These are phyloP conservation scores for Copsychus sechellarum DNA, from an alignment of 2,113 vertebrate genomes.

Conservation along the genomic window DNA sequence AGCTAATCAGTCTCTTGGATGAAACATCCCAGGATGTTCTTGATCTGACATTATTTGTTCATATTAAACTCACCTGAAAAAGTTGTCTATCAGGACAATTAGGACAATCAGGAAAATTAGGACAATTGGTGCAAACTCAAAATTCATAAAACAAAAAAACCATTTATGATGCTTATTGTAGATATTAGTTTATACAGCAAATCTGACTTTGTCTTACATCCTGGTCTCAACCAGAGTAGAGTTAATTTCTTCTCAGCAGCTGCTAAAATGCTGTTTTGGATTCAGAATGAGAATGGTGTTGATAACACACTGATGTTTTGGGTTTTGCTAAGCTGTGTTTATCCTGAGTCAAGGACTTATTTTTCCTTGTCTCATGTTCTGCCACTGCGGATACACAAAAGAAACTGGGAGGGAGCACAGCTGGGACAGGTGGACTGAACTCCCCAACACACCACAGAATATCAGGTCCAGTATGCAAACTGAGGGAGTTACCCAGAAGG, in stretches of 20 bases:
- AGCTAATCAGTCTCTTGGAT: background rate
- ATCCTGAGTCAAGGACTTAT: background rate
- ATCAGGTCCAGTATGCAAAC: background rate
- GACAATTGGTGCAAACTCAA: background rate
- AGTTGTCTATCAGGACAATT: background rate
- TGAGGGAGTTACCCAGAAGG: background rate
- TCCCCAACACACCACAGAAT: background rate
- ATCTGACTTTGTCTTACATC: background rate
- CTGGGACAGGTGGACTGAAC: background rate
- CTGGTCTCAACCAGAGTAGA: background rate
- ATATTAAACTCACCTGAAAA: background rate
- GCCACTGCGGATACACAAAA: background rate
- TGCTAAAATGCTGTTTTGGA: background rate
- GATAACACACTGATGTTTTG: background rate
- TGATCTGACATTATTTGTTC: background rate
- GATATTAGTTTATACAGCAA: accelerated
- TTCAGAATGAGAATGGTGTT: background rate
- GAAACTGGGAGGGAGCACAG: background rate
- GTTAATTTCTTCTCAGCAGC: background rate
- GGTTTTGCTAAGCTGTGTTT: background rate
- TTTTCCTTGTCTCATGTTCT: background rate
- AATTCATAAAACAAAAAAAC: background rate
- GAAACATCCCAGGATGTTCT: background rate
- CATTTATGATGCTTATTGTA: background rate
- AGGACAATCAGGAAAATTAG: background rate